Evolutionary conservation across 1,140 invertebrate genomes (phyloP), one percentile per base, ranked within the genome.

Genomic region (Amyelois transitella): DNA sequence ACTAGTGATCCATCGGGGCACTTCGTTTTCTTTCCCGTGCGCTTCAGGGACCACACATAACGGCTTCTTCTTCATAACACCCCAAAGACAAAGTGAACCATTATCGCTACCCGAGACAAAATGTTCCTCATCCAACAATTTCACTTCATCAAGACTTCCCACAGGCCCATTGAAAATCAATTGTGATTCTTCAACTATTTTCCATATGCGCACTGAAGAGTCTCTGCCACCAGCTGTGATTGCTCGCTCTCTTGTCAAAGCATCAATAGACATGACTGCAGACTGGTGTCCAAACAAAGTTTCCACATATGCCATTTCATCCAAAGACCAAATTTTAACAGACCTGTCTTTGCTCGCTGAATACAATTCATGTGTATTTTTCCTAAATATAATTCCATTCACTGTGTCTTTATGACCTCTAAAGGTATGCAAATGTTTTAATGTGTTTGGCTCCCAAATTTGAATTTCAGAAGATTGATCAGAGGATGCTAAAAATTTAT

Each of bases 271-370:
- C 6, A 95, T 96, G 2, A 99, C 93, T n/a, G 89, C 88, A 67
- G 93, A 93, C 80, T 98, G 95, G 89, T 99, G 97, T 10, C 97
- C 97, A 90, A 96, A 97, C 89, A 99, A 88, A 54, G 96, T 97
- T 90, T 99, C 98, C 6, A 99, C 94, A 89, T 98, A 99, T 7
- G 94, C 93, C 94, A 98, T 96, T 76, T 99, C 97, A 90, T 97
- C 95, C 18, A 99, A 88, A 66, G 95, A 97, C 97, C 97, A 99
- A 21, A 98, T 93, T 89, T 95, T 95, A 0, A 98, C 94, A 22
- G 95, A 94, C 65, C 94, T 90, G 82, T 99, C 98, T 72, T 93
- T 91, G 45, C 93, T 93, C 6, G 91, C 91, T 38, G 96, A 97
- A 75, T 96, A 99, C 28, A 99, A 89, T 18, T 94, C 94, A 87